Percentiles rank a stretch among this genome's conserved stretches.
phyloP scores from a whole-genome alignment of 2,888 invertebrate genomes.

The Dichetophora obliterata region DNA sequence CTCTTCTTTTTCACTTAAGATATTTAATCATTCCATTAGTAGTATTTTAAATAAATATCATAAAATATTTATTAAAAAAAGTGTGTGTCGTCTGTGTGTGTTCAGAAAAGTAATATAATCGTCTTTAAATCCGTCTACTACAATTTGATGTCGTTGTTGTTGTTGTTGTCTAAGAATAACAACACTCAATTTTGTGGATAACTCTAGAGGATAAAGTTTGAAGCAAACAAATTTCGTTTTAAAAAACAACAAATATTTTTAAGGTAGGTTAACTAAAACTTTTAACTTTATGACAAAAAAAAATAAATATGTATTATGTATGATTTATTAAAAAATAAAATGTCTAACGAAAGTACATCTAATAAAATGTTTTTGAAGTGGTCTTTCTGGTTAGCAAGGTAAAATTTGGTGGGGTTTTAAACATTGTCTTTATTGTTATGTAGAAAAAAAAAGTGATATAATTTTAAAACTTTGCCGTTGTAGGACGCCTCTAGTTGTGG shows the following conservation, averaged over 20 bases:
- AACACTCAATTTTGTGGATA: slow-evolving; percentile 22
- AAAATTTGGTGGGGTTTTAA: too few relatives aligned
- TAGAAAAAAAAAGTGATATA: too few relatives aligned
- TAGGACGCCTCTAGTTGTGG: too few relatives aligned
- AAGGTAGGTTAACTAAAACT: slow-evolving; percentile 4
- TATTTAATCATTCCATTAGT: background rate
- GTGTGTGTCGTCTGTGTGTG: background rate
- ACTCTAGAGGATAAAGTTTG: background rate
- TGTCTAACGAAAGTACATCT: too few relatives aligned
- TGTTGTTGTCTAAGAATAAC: background rate
- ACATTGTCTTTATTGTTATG: too few relatives aligned
- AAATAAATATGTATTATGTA: too few relatives aligned
- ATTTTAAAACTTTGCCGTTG: too few relatives aligned
- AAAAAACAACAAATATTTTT: background rate
- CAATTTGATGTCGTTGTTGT: slow-evolving; percentile 57
- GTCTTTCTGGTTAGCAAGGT: too few relatives aligned
- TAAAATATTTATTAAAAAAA: background rate
- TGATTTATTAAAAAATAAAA: too few relatives aligned
- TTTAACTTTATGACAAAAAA: too few relatives aligned
- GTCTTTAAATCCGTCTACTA: slow-evolving; percentile 56
- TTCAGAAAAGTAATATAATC: background rate
- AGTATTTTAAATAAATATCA: background rate
- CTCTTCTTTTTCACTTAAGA: background rate
- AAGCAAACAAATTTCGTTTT: background rate
- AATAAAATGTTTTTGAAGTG: too few relatives aligned